A percentile compares a stretch with the other conserved stretches of the same genome.
Conservation (phyloP, 2,888 invertebrate genomes). For the Erebia epiphron region DNA sequence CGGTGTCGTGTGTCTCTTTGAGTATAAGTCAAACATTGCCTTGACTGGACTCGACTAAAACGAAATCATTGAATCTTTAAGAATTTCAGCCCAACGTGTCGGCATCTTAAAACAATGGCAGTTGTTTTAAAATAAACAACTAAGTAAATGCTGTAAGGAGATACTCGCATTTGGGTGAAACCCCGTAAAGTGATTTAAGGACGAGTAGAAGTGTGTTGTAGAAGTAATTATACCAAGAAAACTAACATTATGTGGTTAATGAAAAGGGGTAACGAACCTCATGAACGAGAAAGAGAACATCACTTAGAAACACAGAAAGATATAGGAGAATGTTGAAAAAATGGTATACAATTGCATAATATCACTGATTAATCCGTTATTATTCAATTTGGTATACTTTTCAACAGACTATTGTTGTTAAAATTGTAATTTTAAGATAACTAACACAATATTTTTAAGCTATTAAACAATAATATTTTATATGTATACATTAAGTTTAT, state of each 20-base stretch:
- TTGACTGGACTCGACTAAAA: conserved; percentile 43
- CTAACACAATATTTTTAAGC: too few species aligned
- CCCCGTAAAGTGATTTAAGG: conserved; percentile 4
- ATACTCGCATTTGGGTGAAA: conserved; percentile 1
- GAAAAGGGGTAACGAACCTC: too few species aligned
- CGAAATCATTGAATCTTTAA: conserved; percentile 41
- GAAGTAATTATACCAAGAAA: too few species aligned
- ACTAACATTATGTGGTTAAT: too few species aligned
- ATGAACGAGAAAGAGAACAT: too few species aligned
- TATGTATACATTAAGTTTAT: too few species aligned
- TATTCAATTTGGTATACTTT: not conserved
- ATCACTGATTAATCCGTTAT: not conserved
- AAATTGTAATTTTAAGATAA: too few species aligned
- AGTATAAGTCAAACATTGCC: conserved; percentile 47
- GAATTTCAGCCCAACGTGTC: conserved; percentile 31
- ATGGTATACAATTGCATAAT: not conserved
- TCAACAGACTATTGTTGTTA: too few species aligned
- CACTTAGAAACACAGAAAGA: too few species aligned
- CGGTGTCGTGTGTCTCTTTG: conserved; percentile 47
- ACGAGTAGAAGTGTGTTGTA: too few species aligned
- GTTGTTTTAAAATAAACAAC: not conserved
- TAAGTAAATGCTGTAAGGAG: conserved; percentile 12
- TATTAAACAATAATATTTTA: too few species aligned
- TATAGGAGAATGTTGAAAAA: too few species aligned
- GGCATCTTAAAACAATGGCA: conserved; percentile 18